Evolutionary conservation across 2,888 invertebrate species (phyloP).

Genomic region (Hemithea aestivaria): DNA sequence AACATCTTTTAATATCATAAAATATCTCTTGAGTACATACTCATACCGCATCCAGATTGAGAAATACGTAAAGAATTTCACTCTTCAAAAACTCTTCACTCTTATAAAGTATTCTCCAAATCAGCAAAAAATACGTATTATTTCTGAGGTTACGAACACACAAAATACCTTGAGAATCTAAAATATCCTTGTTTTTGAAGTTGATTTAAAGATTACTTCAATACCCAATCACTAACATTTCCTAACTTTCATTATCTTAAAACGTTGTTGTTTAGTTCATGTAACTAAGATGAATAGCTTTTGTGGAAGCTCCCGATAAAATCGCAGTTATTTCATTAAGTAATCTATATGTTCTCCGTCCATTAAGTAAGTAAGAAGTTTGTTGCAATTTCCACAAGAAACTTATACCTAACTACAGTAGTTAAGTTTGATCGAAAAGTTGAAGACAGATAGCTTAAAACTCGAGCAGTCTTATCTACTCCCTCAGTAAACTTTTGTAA

Average conservation of each 20-base stretch:
- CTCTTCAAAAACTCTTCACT: too few species aligned
- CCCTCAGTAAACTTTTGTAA: constrained; percentile 18
- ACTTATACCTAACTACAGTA: constrained; percentile 42
- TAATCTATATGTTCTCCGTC: constrained; percentile 37
- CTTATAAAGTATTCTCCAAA: too few species aligned
- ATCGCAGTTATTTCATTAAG: constrained; percentile 31
- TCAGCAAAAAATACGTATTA: too few species aligned
- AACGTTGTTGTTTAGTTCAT: constrained; percentile 13
- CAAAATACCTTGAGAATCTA: too few species aligned
- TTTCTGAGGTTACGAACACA: too few species aligned
- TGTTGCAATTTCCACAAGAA: constrained; percentile 39
- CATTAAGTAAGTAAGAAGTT: constrained; percentile 39
- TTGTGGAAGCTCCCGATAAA: constrained; percentile 9
- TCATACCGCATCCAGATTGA: too few species aligned
- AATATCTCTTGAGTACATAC: too few species aligned
- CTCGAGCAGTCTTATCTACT: constrained; percentile 18
- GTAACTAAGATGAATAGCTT: constrained; percentile 14
- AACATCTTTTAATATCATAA: too few species aligned
- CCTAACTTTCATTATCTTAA: constrained; percentile 14
- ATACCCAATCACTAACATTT: too few species aligned
- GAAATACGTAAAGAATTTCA: too few species aligned
- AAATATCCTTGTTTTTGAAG: too few species aligned
- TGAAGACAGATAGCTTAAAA: constrained; percentile 31
- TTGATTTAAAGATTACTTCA: too few species aligned
- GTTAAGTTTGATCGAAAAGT: constrained; percentile 43